Evolutionary conservation across 2,888 invertebrate genomes (phyloP).

Genomic region (Invenusta paracnida): DNA sequence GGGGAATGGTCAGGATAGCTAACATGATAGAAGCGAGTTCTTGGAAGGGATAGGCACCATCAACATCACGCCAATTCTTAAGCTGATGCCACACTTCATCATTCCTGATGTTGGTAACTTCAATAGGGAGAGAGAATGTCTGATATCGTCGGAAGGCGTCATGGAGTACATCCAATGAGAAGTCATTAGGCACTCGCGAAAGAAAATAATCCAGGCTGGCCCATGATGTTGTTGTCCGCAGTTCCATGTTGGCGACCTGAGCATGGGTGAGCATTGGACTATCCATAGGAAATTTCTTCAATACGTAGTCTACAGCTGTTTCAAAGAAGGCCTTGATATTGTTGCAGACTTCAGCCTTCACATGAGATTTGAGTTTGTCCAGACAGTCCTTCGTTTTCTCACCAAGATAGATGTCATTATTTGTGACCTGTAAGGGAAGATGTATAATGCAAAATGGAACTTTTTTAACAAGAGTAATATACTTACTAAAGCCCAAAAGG

Average conservation of each 20-base stretch:
- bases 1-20: not conserved
- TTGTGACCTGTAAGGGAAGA: not conserved
- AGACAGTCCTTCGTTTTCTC: not conserved
- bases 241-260: not conserved
- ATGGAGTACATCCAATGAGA: not conserved
- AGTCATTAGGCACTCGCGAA: not conserved
- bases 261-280: not conserved
- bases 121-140: not conserved
- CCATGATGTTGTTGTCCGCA: not conserved
- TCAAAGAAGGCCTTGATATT: not conserved
- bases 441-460: too few relatives aligned
- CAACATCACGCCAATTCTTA: not conserved
- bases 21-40: not conserved
- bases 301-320: not conserved
- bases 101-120: not conserved
- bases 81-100: not conserved
- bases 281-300: not conserved
- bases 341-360: not conserved
- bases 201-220: not conserved
- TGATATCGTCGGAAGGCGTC: not conserved
- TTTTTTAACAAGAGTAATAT: too few relatives aligned
- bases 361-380: not conserved
- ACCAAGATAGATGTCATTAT: not conserved
- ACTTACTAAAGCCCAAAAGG: too few relatives aligned
- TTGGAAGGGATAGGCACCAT: not conserved